A percentile compares a stretch with the other conserved stretches of the same genome.
phyloP scores from a whole-genome alignment of 2,797 vertebrate species.

The Aeoliscus strigatus region DNA sequence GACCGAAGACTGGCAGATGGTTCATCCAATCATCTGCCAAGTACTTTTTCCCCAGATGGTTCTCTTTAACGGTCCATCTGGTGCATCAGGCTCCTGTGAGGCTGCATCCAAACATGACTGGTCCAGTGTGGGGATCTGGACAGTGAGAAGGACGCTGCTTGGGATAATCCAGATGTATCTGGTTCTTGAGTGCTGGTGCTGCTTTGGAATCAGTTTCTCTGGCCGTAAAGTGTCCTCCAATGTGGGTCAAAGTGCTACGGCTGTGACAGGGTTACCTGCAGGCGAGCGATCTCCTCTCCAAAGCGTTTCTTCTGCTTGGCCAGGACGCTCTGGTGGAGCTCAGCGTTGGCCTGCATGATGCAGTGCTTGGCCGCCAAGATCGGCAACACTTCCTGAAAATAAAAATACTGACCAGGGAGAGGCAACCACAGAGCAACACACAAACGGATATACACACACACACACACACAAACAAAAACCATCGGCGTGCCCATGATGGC shows the following conservation, averaged over 20 bases:
- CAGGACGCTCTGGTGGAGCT: conserved; percentile 89
- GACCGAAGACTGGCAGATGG: no score
- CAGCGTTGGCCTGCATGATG: conserved; percentile 97
- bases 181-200: no score
- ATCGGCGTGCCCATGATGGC: conserved; percentile 14
- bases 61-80: no score
- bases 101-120: no score
- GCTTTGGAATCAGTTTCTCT: no score
- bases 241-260: neutral
- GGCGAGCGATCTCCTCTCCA: conserved; percentile 93
- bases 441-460: conserved; percentile 57
- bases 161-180: no score
- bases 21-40: no score
- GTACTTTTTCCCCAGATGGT: no score
- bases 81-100: no score
- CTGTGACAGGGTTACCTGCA: conserved; percentile 78
- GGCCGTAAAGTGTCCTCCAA: no score
- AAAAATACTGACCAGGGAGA: conserved; percentile 99
- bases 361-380: conserved; percentile 97
- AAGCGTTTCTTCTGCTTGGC: conserved; percentile 97
- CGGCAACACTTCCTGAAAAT: conserved; percentile 99
- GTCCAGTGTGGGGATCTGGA: no score
- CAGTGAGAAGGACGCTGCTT: no score
- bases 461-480: conserved; percentile 31
- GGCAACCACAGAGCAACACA: conserved; percentile 74